Evolutionary conservation across 2,797 vertebrate species (phyloP).

Genomic region (Macroramphosus scolopax): DNA sequence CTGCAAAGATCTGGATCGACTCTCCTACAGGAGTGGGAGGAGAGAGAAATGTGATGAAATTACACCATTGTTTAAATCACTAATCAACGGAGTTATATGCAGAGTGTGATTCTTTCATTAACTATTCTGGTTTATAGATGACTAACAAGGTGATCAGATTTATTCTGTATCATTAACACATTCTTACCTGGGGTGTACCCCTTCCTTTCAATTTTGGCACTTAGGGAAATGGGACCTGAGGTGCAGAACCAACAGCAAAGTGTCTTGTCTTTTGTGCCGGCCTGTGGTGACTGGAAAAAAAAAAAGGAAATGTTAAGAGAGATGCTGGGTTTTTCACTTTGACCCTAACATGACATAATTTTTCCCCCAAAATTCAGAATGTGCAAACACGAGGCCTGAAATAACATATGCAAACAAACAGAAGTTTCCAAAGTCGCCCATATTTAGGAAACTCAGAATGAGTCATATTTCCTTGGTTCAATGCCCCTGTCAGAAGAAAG

Average conservation of each 20-base stretch:
- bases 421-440: not conserved
- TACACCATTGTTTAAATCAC: too few relatives aligned
- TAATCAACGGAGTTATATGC: too few relatives aligned
- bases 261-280: constrained; percentile 99
- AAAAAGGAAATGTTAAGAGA: not conserved
- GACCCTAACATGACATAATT: too few relatives aligned
- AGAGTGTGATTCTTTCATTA: too few relatives aligned
- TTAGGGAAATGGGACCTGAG: constrained; percentile 99
- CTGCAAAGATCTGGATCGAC: constrained; percentile 98
- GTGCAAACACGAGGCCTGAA: not conserved
- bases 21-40: constrained; percentile 79
- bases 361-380: too few relatives aligned
- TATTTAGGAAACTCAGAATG: constrained; percentile 5
- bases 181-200: constrained; percentile 97
- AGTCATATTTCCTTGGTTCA: not conserved
- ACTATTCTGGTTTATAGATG: constrained; percentile 10
- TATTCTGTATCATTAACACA: constrained; percentile 5
- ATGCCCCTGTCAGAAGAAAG: not conserved
- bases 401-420: not conserved
- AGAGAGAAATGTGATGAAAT: not conserved
- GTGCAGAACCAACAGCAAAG: constrained; percentile 99
- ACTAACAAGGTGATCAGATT: not conserved
- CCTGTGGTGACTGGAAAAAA: constrained; percentile 90
- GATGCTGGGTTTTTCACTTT: not conserved
- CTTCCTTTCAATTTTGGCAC: constrained; percentile 99